Percentiles rank a stretch among this genome's conserved stretches.
phyloP scores from a whole-genome alignment of 1,140 invertebrate species.

The Littorina saxatilis region DNA sequence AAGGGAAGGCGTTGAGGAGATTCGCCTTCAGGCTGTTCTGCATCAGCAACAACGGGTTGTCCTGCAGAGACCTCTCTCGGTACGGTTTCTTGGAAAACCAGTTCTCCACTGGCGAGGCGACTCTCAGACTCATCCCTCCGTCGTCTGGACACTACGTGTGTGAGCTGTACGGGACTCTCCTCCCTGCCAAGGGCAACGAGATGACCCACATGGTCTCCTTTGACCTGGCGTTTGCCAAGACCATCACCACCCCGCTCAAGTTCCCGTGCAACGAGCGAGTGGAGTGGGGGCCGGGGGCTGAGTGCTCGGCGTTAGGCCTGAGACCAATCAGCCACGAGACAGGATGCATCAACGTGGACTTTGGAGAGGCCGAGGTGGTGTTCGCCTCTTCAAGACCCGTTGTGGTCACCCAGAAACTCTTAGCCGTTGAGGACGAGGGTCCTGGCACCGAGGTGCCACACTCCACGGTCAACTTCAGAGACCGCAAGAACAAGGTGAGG shows the following conservation, averaged over 20 bases:
- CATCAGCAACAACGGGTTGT: not conserved
- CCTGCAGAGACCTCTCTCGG: slow-evolving; percentile 20
- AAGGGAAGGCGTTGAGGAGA: not conserved
- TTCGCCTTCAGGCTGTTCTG: slow-evolving; percentile 33
- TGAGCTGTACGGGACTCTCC: slow-evolving; percentile 37
- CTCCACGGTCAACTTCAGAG: slow-evolving; percentile 8
- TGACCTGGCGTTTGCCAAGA: slow-evolving; percentile 26
- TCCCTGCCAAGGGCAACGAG: slow-evolving; percentile 20
- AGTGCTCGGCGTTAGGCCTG: slow-evolving; percentile 35
- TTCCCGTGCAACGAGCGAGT: slow-evolving; percentile 40
- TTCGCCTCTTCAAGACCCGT: slow-evolving; percentile 28
- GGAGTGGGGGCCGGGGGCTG: slow-evolving; percentile 48
- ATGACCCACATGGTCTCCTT: slow-evolving; percentile 38
- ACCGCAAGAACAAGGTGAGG: slow-evolving; percentile 12
- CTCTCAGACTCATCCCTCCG: slow-evolving; percentile 32
- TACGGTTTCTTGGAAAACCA: slow-evolving; percentile 43
- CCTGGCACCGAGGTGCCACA: not conserved
- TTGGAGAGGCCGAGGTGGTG: slow-evolving; percentile 41
- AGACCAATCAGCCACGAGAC: slow-evolving; percentile 32
- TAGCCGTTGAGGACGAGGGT: not conserved
- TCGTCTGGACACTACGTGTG: slow-evolving; percentile 37
- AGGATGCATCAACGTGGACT: slow-evolving; percentile 33
- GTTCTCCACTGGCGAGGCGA: not conserved
- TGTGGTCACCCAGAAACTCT: slow-evolving; percentile 32
- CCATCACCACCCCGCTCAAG: not conserved